Conservation (phyloP, 2,113 vertebrate species). For the Epinephelus cyanopodus region DNA sequence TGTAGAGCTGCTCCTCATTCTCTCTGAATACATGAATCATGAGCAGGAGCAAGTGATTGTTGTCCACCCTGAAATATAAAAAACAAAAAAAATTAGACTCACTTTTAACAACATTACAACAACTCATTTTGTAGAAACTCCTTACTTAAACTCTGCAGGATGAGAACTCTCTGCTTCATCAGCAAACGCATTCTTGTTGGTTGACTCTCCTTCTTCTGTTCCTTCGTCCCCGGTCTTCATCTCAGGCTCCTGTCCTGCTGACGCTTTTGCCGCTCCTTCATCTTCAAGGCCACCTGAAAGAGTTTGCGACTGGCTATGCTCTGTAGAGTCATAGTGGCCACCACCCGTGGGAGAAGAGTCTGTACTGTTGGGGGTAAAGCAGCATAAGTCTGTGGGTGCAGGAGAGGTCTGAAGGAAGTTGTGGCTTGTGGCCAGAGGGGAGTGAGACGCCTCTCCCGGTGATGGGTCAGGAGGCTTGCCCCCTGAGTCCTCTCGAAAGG, state of each 20-base stretch:
- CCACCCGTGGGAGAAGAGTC: conserved; percentile 90
- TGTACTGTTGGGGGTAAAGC: conserved; percentile 95
- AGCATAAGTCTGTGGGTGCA: conserved; percentile 90
- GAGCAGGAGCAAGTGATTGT: conserved; percentile 96
- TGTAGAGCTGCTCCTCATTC: conserved; percentile 97
- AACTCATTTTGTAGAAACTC: neutral
- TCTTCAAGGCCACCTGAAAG: conserved; percentile 90
- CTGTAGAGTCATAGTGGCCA: conserved; percentile 95
- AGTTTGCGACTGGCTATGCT: conserved; percentile 91
- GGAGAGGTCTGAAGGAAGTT: conserved; percentile 80
- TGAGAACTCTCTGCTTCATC: conserved; percentile 84
- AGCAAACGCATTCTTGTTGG: conserved; percentile 59
- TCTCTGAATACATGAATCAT: conserved; percentile 99
- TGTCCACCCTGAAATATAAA: conserved; percentile 91
- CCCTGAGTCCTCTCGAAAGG: conserved; percentile 91
- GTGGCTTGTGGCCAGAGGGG: conserved; percentile 63
- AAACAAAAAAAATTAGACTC: conserved; percentile 29
- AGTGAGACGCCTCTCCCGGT: conserved; percentile 68
- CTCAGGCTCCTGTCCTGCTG: conserved; percentile 67
- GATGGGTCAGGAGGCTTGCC: conserved; percentile 87
- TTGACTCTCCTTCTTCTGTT: conserved; percentile 28
- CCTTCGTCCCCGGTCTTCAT: conserved; percentile 40
- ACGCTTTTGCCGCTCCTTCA: conserved; percentile 81
- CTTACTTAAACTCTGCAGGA: conserved; percentile 95
- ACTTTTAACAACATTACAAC: neutral